A percentile compares a stretch with the other conserved stretches of the same genome.
These are phyloP conservation scores for Brevimyrus niger DNA, from an alignment of 2,113 vertebrate genomes.

Conservation along the genomic window DNA sequence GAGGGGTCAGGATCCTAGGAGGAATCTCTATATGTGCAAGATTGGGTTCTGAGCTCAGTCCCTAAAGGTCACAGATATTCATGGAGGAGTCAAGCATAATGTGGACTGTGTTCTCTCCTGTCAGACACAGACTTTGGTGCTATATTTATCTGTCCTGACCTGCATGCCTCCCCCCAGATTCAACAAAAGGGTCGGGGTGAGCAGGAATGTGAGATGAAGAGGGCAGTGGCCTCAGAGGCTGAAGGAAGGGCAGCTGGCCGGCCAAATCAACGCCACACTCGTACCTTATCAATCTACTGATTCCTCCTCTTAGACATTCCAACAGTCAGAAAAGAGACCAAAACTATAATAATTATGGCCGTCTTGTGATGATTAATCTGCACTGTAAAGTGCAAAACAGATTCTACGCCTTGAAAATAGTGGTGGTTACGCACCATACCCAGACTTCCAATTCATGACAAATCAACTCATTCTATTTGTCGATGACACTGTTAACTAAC, in stretches of 20 bases:
- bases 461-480: neutral
- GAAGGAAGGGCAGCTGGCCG: neutral
- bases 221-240: neutral
- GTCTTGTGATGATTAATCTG: neutral
- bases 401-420: neutral
- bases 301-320: neutral
- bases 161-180: conserved; percentile 42
- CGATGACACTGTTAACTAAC: neutral
- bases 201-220: conserved; percentile 34
- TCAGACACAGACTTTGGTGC: conserved; percentile 43
- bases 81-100: conserved; percentile 6
- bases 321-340: neutral
- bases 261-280: neutral
- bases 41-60: neutral
- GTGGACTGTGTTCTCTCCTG: conserved; percentile 45
- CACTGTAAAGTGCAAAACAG: neutral
- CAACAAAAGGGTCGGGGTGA: conserved; percentile 35
- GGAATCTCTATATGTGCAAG: neutral
- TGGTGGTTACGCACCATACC: neutral
- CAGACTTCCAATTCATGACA: neutral
- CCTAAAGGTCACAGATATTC: neutral
- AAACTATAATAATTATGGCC: conserved; percentile 11
- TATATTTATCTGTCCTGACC: conserved; percentile 51
- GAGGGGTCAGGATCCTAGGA: neutral
- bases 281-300: neutral